A percentile compares a stretch with the other conserved stretches of the same genome.
Evolutionary conservation across 2,888 invertebrate species (phyloP).

Genomic region (Adelognathus sp.): DNA sequence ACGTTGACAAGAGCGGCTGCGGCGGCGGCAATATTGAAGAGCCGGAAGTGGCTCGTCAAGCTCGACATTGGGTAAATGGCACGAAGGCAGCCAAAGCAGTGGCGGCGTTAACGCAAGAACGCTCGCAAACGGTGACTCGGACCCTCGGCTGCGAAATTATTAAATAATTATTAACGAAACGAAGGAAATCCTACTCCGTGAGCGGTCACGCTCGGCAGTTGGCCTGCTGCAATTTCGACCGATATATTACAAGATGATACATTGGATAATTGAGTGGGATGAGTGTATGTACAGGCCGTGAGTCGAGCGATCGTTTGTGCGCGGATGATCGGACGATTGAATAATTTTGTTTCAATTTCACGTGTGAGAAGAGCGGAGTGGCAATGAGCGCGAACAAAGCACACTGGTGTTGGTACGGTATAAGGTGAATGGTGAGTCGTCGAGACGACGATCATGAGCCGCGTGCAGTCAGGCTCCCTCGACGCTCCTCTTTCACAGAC

Average conservation of each 20-base stretch:
- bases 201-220: constrained; percentile 22
- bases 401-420: not conserved
- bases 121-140: constrained; percentile 17
- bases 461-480: constrained; percentile 15
- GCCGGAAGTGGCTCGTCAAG: constrained; percentile 9
- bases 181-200: constrained; percentile 76
- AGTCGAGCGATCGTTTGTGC: constrained; percentile 46
- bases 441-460: constrained; percentile 8
- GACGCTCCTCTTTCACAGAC: constrained; percentile 63
- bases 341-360: constrained; percentile 37
- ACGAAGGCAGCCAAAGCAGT: not conserved
- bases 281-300: constrained; percentile 39
- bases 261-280: constrained; percentile 75
- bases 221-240: constrained; percentile 60
- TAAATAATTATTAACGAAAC: constrained; percentile 69
- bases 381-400: not conserved
- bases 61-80: not conserved
- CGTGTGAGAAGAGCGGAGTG: not conserved
- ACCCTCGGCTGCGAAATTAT: constrained; percentile 56
- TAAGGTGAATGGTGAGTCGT: constrained; percentile 7
- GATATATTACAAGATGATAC: no score
- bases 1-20: no score
- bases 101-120: not conserved
- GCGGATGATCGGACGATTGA: constrained; percentile 20
- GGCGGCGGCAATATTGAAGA: not conserved